Conservation (phyloP, 2,113 vertebrate species). For the Gnathonemus longibarbis region DNA sequence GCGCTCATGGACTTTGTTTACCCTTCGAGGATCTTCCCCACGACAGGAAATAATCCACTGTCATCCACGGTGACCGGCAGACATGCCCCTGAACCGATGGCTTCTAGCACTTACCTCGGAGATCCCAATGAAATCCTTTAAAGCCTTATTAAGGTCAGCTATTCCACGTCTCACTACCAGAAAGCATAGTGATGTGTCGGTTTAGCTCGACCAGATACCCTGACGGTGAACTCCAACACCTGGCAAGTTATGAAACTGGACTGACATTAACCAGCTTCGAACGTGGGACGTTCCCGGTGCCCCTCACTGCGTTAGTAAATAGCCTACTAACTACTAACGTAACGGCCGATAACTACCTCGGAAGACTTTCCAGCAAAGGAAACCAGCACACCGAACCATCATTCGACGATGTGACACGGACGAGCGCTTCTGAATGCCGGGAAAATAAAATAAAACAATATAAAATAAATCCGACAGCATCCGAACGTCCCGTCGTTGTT, state of each 20-base stretch:
- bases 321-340: background rate
- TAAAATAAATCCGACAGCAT: background rate
- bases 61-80: background rate
- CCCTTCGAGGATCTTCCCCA: background rate
- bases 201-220: background rate
- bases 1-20: background rate
- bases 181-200: background rate
- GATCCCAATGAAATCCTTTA: background rate
- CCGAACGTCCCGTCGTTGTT: background rate
- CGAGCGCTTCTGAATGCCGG: background rate
- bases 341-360: constrained; percentile 6
- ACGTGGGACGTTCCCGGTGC: background rate
- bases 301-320: background rate
- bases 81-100: background rate
- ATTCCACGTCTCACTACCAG: background rate
- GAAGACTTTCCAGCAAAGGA: constrained; percentile 6
- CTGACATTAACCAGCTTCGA: background rate
- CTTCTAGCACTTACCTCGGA: background rate
- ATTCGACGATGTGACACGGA: constrained; percentile 3
- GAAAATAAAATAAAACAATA: background rate
- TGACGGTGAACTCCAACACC: too few species aligned
- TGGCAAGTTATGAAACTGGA: background rate
- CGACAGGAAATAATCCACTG: background rate
- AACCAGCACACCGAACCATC: background rate
- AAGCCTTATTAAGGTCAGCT: background rate